Percentiles rank a stretch among this genome's conserved stretches.
These are phyloP conservation scores for Ispidina picta DNA, from an alignment of 2,797 vertebrate species.

Conservation along the genomic window DNA sequence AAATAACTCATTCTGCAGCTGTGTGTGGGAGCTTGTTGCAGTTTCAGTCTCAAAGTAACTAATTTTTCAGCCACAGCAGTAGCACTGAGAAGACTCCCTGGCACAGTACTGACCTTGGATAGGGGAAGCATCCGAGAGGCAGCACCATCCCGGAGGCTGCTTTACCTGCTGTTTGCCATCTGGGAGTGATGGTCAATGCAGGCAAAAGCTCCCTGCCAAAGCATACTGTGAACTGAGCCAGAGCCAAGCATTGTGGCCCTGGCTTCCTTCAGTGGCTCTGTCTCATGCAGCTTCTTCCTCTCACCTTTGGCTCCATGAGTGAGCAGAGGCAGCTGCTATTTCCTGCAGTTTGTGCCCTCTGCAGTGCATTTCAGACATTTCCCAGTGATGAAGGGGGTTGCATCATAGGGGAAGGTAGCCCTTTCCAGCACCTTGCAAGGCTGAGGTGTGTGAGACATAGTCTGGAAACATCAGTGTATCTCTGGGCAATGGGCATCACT, in stretches of 20 bases:
- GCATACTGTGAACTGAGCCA: rapidly evolving
- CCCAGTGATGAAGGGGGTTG: rapidly evolving
- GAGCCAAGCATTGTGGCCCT: rapidly evolving
- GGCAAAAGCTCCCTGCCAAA: not conserved
- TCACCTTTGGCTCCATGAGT: not conserved
- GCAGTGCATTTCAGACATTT: not conserved
- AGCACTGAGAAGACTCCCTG: not conserved
- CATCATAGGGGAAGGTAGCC: rapidly evolving
- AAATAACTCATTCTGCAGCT: conserved; percentile 38
- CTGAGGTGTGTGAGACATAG: not conserved
- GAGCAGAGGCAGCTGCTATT: not conserved
- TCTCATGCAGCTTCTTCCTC: rapidly evolving
- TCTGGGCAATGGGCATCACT: not conserved
- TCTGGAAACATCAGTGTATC: not conserved
- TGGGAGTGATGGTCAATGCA: rapidly evolving
- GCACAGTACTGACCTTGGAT: not conserved
- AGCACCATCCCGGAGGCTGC: rapidly evolving
- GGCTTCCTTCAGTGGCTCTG: rapidly evolving
- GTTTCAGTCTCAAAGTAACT: not conserved
- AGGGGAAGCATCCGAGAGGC: not conserved
- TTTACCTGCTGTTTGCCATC: not conserved
- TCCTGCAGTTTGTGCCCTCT: not conserved
- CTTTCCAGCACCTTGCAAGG: not conserved
- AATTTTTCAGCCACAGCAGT: not conserved
- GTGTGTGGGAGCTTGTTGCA: conserved; percentile 7